Evolutionary conservation across 2,797 vertebrate species (phyloP).

Genomic region (Nasua narica): DNA sequence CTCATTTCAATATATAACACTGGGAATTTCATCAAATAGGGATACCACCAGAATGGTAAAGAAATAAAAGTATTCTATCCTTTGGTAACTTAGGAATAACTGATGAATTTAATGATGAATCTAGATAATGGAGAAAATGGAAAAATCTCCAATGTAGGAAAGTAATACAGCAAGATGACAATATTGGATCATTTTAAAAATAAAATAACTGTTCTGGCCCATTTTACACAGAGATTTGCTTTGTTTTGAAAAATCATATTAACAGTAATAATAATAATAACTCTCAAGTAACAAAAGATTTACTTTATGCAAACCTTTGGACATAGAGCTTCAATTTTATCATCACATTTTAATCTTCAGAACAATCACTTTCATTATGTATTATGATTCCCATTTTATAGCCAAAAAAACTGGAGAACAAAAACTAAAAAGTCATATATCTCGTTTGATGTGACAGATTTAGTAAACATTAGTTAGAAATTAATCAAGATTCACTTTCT

Average conservation of each 20-base stretch:
- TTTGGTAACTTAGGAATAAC: background rate
- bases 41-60: background rate
- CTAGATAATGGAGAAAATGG: background rate
- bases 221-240: background rate
- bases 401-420: background rate
- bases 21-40: background rate
- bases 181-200: background rate
- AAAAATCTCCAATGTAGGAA: background rate
- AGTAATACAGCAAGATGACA: background rate
- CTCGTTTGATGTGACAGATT: background rate
- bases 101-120: background rate
- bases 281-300: background rate
- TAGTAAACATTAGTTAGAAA: background rate
- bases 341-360: background rate
- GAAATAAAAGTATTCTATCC: background rate
- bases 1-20: background rate
- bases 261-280: background rate
- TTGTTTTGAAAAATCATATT: background rate
- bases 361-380: background rate
- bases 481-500: background rate
- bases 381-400: background rate
- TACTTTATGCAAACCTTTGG: background rate
- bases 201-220: background rate
- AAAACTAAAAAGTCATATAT: background rate
- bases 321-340: background rate